Evolutionary conservation across 2,888 invertebrate species (phyloP).

Genomic region (Drosophila paramelanica): DNA sequence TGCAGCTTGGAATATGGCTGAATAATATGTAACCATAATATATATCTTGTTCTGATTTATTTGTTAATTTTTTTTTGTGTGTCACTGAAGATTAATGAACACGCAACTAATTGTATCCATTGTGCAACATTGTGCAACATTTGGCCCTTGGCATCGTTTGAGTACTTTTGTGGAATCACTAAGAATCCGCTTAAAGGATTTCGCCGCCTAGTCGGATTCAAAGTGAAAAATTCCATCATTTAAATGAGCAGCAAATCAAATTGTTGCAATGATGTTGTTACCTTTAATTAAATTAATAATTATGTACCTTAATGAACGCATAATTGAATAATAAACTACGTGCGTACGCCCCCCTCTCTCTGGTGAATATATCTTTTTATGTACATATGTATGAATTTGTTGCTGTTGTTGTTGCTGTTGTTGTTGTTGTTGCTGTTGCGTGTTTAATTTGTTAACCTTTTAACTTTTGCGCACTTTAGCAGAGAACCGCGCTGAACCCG

Average conservation of each 20-base stretch:
- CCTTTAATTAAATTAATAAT: conserved; percentile 78
- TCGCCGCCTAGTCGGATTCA: neutral
- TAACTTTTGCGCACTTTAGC: conserved; percentile 68
- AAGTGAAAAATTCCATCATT: conserved; percentile 11
- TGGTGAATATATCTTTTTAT: conserved; percentile 13
- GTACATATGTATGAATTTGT: conserved; percentile 15
- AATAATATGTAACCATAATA: too few species aligned
- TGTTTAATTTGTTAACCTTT: conserved; percentile 71
- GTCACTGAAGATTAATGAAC: neutral
- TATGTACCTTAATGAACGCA: conserved; percentile 75
- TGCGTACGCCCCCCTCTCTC: conserved; percentile 7
- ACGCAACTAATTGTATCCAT: neutral
- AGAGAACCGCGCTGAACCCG: conserved; percentile 25
- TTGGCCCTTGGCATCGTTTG: neutral
- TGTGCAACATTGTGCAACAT: neutral
- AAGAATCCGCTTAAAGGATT: neutral
- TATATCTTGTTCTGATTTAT: too few species aligned
- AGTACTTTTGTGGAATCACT: neutral
- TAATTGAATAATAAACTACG: conserved; percentile 79
- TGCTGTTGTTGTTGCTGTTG: conserved; percentile 12
- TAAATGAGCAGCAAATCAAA: conserved; percentile 51
- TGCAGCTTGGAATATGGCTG: too few species aligned
- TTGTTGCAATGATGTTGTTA: conserved; percentile 57
- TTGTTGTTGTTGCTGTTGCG: conserved; percentile 24
- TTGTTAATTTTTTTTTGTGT: too few species aligned